Percentiles rank a stretch among this genome's conserved stretches.
These are phyloP conservation scores for Acridotheres tristis DNA, from an alignment of 2,797 vertebrate genomes.

Conservation along the genomic window DNA sequence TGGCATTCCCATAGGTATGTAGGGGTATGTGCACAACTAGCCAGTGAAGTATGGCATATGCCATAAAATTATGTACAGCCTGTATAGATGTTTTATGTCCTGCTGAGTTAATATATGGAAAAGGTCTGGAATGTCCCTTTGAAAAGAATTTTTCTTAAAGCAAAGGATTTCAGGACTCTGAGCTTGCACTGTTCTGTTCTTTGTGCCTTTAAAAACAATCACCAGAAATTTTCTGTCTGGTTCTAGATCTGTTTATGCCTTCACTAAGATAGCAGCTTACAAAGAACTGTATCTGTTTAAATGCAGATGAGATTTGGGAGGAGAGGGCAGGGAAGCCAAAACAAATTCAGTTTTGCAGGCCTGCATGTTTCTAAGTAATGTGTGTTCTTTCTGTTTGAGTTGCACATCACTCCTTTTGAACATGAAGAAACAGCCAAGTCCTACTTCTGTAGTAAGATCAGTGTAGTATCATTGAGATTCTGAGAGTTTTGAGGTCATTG, in stretches of 20 bases:
- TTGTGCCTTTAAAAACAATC: neutral
- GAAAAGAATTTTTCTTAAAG: neutral
- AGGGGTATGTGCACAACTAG: neutral
- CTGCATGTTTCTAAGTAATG: neutral
- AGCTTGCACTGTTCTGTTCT: neutral
- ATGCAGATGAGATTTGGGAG: neutral
- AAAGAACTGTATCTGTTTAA: neutral
- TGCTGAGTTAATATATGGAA: neutral
- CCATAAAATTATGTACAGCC: neutral
- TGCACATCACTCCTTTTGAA: neutral
- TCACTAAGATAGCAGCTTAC: neutral
- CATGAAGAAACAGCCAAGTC: neutral
- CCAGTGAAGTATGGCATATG: neutral
- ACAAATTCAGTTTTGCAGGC: neutral
- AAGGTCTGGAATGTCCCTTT: neutral
- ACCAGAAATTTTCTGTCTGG: neutral
- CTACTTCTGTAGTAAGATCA: neutral
- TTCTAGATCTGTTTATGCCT: neutral
- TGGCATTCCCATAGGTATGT: neutral
- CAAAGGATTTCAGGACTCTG: neutral
- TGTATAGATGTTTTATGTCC: neutral
- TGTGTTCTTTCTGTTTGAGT: neutral
- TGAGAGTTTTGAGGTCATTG: neutral
- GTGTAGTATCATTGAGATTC: neutral
- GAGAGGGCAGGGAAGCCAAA: rapidly evolving